Base-by-base conservation (phyloP, 2,797 vertebrate genomes). In the Momotus momota region DNA sequence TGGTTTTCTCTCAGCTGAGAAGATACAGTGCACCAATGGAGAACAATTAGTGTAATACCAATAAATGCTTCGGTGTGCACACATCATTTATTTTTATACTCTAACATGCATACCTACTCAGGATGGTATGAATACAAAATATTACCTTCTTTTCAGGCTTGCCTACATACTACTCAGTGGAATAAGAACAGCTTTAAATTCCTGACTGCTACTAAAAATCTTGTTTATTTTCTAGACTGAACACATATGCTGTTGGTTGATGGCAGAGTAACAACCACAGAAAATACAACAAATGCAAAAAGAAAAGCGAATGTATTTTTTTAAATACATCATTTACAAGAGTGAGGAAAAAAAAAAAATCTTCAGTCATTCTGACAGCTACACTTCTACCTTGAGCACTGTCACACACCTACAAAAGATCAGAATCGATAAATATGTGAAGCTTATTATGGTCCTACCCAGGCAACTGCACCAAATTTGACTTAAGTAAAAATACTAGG, bases 201-300 rank as follows among this genome's bases (percentile, higher is more conserved):
- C 48, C 81, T 71, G 78, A 82, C 33, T 35, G 65, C 58, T 72
- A 81, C 66, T 33, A 85, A 88, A 52, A 69, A 66, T 43, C 46
- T 75, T 25, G 70, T 61, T 72, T 82, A 65, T 69, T 90, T 96
- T 66, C 45, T 71, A 66, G 54, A 48, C 46, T 52, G 65, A 92
- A 57, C 67, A 69, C 61, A 61, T 57, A 65, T 78, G 31, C 33
- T 52, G 81, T 60, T 60, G 22, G n/a, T 51, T 88, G 35, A 64
- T 57, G 93, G 26, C 51, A 77, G 14, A 80, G 84, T 6, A 80
- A 10, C 22, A 60, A 62, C 19, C 17, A 51, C 31, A 54, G 7
- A 31, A 54, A 84, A 91, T 62, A 78, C 58, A 80, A 87, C 51
- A 93, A 81, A 81, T 46, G 40, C 69, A 87, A 71, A 91, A 86